Conservation (phyloP, 2,113 vertebrate genomes). For the Psilopsiagon aymara region DNA sequence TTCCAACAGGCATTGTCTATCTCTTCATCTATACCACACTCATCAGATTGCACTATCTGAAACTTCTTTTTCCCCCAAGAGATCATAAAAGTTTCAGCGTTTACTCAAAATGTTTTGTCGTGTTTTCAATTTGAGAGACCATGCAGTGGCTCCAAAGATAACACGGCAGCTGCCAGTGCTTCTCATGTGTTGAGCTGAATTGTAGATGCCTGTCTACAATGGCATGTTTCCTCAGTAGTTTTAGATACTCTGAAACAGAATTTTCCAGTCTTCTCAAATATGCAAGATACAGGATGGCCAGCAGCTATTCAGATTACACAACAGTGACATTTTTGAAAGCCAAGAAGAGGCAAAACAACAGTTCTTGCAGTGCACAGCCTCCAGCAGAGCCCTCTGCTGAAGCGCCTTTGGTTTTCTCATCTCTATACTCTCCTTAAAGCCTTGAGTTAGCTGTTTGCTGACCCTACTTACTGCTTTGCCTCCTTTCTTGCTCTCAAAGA, state of each 20-base stretch:
- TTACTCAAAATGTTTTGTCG: constrained; percentile 38
- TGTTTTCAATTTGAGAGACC: constrained; percentile 43
- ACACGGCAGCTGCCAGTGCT: constrained; percentile 38
- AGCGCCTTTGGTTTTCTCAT: not conserved
- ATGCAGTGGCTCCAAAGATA: constrained; percentile 60
- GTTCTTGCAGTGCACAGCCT: not conserved
- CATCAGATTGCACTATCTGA: constrained; percentile 60
- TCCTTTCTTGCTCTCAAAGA: not conserved
- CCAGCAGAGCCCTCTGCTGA: not conserved
- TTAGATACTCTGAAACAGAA: constrained; percentile 20
- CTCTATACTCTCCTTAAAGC: not conserved
- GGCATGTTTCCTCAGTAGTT: constrained; percentile 28
- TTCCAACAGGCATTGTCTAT: constrained; percentile 50
- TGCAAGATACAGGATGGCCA: constrained; percentile 7
- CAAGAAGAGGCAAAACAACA: constrained; percentile 5
- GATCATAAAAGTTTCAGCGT: constrained; percentile 66
- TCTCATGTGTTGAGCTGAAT: not conserved
- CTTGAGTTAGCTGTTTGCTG: not conserved
- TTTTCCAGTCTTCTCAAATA: constrained; percentile 40
- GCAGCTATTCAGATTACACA: constrained; percentile 51
- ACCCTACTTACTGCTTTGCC: not conserved
- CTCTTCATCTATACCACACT: constrained; percentile 56
- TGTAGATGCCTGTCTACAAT: constrained; percentile 35
- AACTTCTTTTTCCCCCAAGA: constrained; percentile 30
- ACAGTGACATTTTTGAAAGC: constrained; percentile 31